Conservation (phyloP, 2,888 invertebrate genomes). For the Drosophila cracens region DNA sequence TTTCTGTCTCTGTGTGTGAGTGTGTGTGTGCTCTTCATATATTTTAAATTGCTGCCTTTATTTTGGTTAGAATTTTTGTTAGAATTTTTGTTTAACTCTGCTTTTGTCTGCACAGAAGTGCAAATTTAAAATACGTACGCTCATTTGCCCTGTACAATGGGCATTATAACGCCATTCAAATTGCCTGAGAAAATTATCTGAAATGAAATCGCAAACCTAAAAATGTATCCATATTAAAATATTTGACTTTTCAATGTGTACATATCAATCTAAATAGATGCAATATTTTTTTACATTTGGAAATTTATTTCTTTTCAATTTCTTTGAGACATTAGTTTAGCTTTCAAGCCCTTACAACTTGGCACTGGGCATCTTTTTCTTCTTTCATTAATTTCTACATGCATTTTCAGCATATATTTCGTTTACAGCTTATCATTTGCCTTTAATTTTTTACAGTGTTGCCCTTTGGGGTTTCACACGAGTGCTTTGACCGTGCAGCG, state of each 20-base stretch:
- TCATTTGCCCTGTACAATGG: slow-evolving; percentile 7
- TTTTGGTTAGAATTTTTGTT: slow-evolving; percentile 52
- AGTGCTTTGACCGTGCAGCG: slow-evolving; percentile 32
- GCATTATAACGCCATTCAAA: neutral
- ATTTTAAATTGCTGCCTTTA: slow-evolving; percentile 56
- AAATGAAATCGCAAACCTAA: neutral
- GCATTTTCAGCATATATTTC: neutral
- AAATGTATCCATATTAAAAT: neutral
- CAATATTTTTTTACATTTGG: neutral
- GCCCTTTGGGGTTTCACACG: slow-evolving; percentile 55
- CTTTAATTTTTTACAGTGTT: slow-evolving; percentile 34
- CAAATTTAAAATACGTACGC: slow-evolving; percentile 5
- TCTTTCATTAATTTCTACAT: slow-evolving; percentile 8
- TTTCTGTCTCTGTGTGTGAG: slow-evolving; percentile 5
- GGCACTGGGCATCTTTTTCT: neutral
- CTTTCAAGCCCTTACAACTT: neutral
- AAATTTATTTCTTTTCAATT: neutral
- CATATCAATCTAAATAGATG: neutral
- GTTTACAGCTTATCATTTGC: slow-evolving; percentile 47
- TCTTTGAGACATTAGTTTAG: neutral
- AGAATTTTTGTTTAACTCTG: slow-evolving; percentile 26
- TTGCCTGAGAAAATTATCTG: neutral
- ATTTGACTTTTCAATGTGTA: neutral
- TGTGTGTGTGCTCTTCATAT: slow-evolving; percentile 20
- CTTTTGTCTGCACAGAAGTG: slow-evolving; percentile 21